Evolutionary conservation across 2,113 vertebrate species (phyloP).

Genomic region (Phoxinus phoxinus): DNA sequence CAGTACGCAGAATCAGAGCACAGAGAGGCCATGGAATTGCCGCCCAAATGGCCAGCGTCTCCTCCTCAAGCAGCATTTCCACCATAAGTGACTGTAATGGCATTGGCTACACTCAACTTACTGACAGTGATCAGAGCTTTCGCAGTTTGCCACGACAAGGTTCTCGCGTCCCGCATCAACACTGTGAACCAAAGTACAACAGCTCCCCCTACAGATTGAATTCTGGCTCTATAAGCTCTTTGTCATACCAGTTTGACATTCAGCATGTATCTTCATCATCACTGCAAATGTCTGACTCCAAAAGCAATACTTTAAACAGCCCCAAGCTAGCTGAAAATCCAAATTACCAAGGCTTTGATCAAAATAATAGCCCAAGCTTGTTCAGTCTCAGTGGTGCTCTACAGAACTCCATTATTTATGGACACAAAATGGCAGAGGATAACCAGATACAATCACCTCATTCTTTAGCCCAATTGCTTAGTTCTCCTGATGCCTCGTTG

Average conservation of each 20-base stretch:
- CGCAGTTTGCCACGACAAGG: conserved; percentile 81
- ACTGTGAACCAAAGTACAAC: conserved; percentile 68
- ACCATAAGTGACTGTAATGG: conserved; percentile 78
- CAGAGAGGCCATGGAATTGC: conserved; percentile 88
- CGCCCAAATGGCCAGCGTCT: conserved; percentile 88
- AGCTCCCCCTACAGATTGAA: conserved; percentile 68
- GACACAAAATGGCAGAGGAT: conserved; percentile 71
- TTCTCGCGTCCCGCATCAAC: conserved; percentile 63
- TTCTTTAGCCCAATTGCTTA: conserved; percentile 41
- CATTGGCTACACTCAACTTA: conserved; percentile 68
- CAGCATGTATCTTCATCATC: conserved; percentile 66
- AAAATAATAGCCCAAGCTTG: conserved; percentile 72
- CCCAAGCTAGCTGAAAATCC: conserved; percentile 62
- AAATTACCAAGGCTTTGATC: conserved; percentile 73
- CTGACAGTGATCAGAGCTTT: conserved; percentile 70
- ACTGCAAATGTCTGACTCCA: conserved; percentile 60
- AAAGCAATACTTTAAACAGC: conserved; percentile 54
- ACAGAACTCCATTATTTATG: conserved; percentile 47
- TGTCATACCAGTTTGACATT: conserved; percentile 67
- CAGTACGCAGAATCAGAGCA: conserved; percentile 84
- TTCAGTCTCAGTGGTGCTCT: conserved; percentile 70
- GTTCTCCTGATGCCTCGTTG: conserved; percentile 31
- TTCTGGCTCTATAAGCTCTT: conserved; percentile 63
- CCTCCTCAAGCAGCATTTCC: conserved; percentile 81
- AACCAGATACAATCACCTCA: conserved; percentile 59